Base-by-base conservation (phyloP, 2,888 invertebrate genomes). In the Megastigmus dorsalis region DNA sequence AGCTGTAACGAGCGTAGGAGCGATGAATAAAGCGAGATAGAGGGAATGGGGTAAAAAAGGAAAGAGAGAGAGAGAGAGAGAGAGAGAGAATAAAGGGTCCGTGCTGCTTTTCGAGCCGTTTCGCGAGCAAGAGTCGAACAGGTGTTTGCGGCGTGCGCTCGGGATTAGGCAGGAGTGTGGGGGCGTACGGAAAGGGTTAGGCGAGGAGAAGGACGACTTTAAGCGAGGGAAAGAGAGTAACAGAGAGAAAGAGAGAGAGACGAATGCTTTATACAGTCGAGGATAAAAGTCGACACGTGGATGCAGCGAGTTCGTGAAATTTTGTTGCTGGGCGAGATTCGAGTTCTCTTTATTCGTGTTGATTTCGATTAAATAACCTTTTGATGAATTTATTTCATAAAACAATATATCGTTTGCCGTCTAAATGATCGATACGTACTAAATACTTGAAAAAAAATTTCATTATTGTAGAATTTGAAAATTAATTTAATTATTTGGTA, bases 61-160 rank as follows among this genome's bases (percentile, higher is more conserved):
- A 59, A 57, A 48, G 3, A 70, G 13, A 23, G 5, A 10, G 20
- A 33, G 23, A 55, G n/a, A 62, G 33, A 18, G 28, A n/a, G 45
- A 63, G 13, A 23, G n/a, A 54, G 48, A 38, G 50, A 30, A 13
- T 23, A 28, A 57, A 23, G 76, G 77, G 78, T n/a, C 79, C 78
- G n/a, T n/a, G 48, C 23, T 33, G 45, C 50, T 23, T 55, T 57
- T 41, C 10, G 41, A 54, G 38, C 10, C 76, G 78, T 80, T 78
- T 78, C 76, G 77, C 79, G 81, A 80, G 43, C 23, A n/a, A n/a
- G n/a, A 59, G 65, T 54, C 41, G 68, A 75, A 83, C 84, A 84
- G 84, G 84, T 84, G 83, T 83, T 83, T 79, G 79, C 79, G 79
- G 78, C 78, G 70, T 66, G 77, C 78, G 80, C 74, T 57, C 69